These are phyloP conservation scores for Eulemur macaco DNA, from an alignment of 2,113 vertebrate genomes.

Conservation along the genomic window DNA sequence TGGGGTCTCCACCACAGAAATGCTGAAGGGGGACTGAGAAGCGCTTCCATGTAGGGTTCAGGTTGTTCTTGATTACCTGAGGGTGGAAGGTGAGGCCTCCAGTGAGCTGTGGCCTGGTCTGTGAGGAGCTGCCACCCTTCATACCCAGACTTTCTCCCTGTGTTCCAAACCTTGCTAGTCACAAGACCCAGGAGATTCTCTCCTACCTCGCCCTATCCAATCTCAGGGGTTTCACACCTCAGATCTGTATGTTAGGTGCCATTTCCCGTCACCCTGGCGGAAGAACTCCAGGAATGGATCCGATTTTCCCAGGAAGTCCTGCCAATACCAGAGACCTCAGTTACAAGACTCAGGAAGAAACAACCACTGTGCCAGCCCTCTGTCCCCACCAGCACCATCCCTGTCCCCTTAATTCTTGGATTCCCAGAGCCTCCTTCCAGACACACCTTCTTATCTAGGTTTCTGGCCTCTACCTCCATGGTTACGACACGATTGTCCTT, in stretches of 20 bases:
- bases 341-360: conserved; percentile 35
- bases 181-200: neutral
- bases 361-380: neutral
- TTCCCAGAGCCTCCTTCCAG: neutral
- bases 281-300: conserved; percentile 95
- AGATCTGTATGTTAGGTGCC: conserved; percentile 93
- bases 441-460: conserved; percentile 94
- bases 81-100: neutral
- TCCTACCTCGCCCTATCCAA: neutral
- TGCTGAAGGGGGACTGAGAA: conserved; percentile 92
- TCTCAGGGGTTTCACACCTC: conserved; percentile 85
- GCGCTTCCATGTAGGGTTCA: conserved; percentile 92
- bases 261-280: conserved; percentile 88
- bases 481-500: conserved; percentile 90
- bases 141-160: neutral
- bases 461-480: conserved; percentile 91
- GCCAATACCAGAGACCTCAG: conserved; percentile 19
- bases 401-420: neutral
- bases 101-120: neutral
- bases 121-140: neutral
- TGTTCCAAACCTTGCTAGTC: conserved; percentile 1
- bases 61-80: conserved; percentile 96
- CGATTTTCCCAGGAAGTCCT: conserved; percentile 96
- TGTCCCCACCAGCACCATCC: neutral
- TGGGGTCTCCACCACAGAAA: conserved; percentile 90